Conservation (phyloP, 2,888 invertebrate genomes). For the Cephonodes hylas region DNA sequence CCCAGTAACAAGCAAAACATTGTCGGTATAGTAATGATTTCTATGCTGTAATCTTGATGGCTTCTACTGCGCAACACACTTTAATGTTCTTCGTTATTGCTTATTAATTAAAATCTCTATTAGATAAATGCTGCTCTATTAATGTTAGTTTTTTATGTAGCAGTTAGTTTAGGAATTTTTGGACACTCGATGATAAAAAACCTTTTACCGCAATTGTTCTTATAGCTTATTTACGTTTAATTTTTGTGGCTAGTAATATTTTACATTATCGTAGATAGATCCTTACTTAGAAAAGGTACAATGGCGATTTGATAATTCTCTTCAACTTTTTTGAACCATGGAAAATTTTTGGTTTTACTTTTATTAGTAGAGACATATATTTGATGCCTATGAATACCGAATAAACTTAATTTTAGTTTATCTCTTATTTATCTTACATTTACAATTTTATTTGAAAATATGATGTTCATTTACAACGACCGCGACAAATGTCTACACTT, state of each 20-base stretch:
- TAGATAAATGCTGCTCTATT: neutral
- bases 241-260: neutral
- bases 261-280: too few relatives aligned
- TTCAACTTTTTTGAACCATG: too few relatives aligned
- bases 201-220: too few relatives aligned
- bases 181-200: too few relatives aligned
- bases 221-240: neutral
- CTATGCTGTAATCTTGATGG: slow-evolving; percentile 8
- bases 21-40: neutral
- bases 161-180: too few relatives aligned
- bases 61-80: neutral
- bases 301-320: too few relatives aligned
- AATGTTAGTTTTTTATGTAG: too few relatives aligned
- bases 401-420: neutral
- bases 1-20: neutral
- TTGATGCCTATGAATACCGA: neutral
- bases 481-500: neutral
- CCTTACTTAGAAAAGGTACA: too few relatives aligned
- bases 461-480: neutral
- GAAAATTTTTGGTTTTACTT: too few relatives aligned
- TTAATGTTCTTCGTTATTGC: neutral
- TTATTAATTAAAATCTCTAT: slow-evolving; percentile 7
- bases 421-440: neutral
- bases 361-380: neutral
- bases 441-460: neutral